phyloP scores from a whole-genome alignment of 2,888 invertebrate species.

The Strigamia maritima region DNA sequence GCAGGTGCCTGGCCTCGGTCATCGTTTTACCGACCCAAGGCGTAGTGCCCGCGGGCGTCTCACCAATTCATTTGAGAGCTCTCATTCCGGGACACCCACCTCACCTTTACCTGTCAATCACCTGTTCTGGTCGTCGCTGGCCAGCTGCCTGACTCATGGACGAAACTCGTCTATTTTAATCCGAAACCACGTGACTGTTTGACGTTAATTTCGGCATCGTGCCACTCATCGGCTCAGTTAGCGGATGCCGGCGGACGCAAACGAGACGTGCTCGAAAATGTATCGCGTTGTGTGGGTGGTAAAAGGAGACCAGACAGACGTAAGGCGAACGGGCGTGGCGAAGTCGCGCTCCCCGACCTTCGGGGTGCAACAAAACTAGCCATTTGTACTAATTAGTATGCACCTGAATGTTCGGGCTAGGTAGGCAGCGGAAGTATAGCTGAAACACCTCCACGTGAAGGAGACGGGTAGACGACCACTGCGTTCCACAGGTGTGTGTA shows the following conservation, averaged over 20 bases:
- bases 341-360: background rate
- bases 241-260: background rate
- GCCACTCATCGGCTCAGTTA: background rate
- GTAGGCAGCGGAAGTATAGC: constrained; percentile 20
- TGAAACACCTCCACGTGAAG: background rate
- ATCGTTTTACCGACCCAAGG: constrained; percentile 26
- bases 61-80: constrained; percentile 24
- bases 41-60: constrained; percentile 9
- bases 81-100: constrained; percentile 26
- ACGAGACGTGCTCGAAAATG: background rate
- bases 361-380: background rate
- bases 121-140: constrained; percentile 13
- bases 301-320: background rate
- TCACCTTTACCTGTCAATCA: constrained; percentile 17
- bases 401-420: background rate
- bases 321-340: background rate
- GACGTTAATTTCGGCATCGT: background rate
- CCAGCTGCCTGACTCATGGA: constrained; percentile 2
- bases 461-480: background rate
- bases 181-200: background rate
- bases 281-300: background rate
- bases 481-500: background rate
- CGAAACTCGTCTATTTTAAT: background rate
- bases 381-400: background rate
- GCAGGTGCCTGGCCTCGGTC: constrained; percentile 25